Conservation (phyloP, 2,888 invertebrate species). For the Nemotelus pantherinus region DNA sequence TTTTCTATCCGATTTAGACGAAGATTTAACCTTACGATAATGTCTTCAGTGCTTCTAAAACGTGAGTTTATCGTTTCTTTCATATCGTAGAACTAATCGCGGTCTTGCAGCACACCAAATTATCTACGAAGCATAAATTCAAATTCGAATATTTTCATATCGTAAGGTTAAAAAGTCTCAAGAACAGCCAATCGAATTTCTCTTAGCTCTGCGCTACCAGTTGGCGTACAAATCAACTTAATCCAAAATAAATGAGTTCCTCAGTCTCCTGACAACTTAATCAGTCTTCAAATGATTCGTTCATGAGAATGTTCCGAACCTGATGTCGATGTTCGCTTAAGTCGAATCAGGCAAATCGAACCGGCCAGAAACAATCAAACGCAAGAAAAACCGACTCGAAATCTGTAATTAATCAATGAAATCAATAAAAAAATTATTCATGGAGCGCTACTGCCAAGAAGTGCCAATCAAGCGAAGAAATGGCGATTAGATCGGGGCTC, state of each 20-base stretch:
- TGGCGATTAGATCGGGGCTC: conserved; percentile 34
- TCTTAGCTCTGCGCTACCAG: neutral
- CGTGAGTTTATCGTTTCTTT: neutral
- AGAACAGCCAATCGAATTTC: neutral
- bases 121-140: too few species aligned
- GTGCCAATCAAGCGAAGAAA: conserved; percentile 41
- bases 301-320: conserved; percentile 26
- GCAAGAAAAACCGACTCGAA: conserved; percentile 41
- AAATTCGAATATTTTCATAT: neutral
- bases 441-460: conserved; percentile 37
- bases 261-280: conserved; percentile 36
- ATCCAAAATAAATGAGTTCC: conserved; percentile 40
- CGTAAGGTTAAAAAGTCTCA: neutral
- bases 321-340: conserved; percentile 32
- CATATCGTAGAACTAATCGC: neutral
- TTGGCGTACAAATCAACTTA: conserved; percentile 25
- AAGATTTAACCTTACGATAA: too few species aligned
- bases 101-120: too few species aligned
- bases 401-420: conserved; percentile 37
- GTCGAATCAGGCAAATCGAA: conserved; percentile 28
- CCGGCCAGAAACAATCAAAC: conserved; percentile 40
- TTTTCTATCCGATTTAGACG: too few species aligned
- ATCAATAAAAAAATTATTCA: conserved; percentile 32
- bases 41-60: neutral
- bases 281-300: conserved; percentile 31